These are phyloP conservation scores for Nibea coibor DNA, from an alignment of 2,113 vertebrate species.

Conservation along the genomic window DNA sequence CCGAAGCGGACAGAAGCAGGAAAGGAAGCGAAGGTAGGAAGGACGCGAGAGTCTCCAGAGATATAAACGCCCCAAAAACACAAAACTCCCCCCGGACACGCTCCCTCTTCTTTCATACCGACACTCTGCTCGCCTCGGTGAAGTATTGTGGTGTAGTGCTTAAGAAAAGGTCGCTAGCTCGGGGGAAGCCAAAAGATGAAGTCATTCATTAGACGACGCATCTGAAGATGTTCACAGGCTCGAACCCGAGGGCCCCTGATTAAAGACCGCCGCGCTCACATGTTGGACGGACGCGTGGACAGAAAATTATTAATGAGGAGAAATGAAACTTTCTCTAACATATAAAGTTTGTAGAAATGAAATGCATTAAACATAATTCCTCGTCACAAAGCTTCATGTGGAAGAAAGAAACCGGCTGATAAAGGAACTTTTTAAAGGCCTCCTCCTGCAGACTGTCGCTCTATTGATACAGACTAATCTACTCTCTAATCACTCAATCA, in stretches of 20 bases:
- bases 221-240: constrained; percentile 7
- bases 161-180: constrained; percentile 71
- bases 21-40: neutral
- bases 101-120: neutral
- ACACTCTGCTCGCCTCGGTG: constrained; percentile 33
- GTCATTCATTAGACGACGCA: constrained; percentile 69
- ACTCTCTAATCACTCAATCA: constrained; percentile 65
- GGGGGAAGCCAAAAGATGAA: constrained; percentile 49
- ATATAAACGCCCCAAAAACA: neutral
- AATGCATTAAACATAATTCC: neutral
- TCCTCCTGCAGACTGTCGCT: neutral
- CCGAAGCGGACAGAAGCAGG: neutral
- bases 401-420: neutral
- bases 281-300: neutral
- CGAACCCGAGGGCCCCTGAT: constrained; percentile 34
- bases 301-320: neutral
- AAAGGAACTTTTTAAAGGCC: constrained; percentile 3
- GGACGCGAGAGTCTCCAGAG: neutral
- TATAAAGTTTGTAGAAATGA: neutral
- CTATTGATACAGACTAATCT: constrained; percentile 64
- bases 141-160: constrained; percentile 56
- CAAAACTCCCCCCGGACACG: constrained; percentile 13
- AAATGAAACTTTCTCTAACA: neutral
- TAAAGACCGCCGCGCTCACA: constrained; percentile 42
- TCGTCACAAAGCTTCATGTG: neutral